These are phyloP conservation scores for Pantherophis alleghaniensis DNA, from an alignment of 2,797 vertebrate species.

Conservation along the genomic window DNA sequence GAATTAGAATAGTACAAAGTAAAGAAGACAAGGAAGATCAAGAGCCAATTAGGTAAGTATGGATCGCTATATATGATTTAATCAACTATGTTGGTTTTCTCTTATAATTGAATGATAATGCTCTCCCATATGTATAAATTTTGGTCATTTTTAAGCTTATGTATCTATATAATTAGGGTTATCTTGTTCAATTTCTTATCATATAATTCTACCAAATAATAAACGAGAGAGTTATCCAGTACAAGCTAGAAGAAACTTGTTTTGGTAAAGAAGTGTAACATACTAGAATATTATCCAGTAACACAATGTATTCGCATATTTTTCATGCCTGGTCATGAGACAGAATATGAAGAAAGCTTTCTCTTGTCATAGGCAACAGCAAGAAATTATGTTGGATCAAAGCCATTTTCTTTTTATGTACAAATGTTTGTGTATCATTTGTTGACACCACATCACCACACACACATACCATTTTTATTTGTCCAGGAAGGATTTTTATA, in stretches of 20 bases:
- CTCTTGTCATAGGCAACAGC: neutral
- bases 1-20: slow-evolving; percentile 98
- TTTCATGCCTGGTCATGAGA: neutral
- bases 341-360: neutral
- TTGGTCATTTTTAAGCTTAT: neutral
- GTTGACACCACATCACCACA: neutral
- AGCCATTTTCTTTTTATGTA: neutral
- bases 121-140: neutral
- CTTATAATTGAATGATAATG: neutral
- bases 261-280: neutral
- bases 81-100: neutral
- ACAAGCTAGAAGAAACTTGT: neutral
- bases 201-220: slow-evolving; percentile 3
- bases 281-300: neutral
- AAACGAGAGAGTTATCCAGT: neutral
- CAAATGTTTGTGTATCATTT: neutral
- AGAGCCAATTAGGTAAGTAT: slow-evolving; percentile 94
- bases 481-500: neutral
- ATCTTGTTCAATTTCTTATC: neutral
- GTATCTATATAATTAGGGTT: neutral
- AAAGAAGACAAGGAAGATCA: slow-evolving; percentile 99
- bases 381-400: neutral
- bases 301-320: neutral
- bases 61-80: slow-evolving; percentile 19
- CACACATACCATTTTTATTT: neutral